Evolutionary conservation across 2,797 vertebrate genomes (phyloP), one percentile per base, ranked within the genome.

Genomic region (Tachyglossus aculeatus): DNA sequence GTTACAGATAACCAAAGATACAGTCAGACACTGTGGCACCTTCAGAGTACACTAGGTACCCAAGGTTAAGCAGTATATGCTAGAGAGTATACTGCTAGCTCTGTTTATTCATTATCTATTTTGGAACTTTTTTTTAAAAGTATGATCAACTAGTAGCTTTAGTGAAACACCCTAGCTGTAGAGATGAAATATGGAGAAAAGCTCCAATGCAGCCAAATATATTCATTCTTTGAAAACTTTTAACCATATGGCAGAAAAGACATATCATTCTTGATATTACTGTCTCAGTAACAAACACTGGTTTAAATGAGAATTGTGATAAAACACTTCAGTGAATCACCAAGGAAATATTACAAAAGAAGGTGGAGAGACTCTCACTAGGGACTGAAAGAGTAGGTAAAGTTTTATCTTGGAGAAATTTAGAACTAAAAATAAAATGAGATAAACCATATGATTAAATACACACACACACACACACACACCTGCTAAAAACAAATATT

Each of bases 31-130:
- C 15, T 22, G 25, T 25, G 15, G 22, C 1, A 64, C 25, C 18
- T 16, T 2, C 0, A 0, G 0, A 0, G 60, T 9, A 31, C 29
- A 62, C 1, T 12, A 45, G 0, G 0, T 0, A 5, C 21, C 53
- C 48, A 29, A 0, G 1, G 33, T 9, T 68, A 62, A 0, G 41
- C 0, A 15, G 4, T 9, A 2, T 29, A n/a, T n/a, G n/a, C n/a
- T n/a, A n/a, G n/a, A n/a, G n/a, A n/a, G n/a, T n/a, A n/a, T n/a
- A n/a, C n/a, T n/a, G n/a, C 16, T 27, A n/a, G 16, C n/a, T 16
- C 12, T 21, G 48, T 4, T 36, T 31, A 21, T 18, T 45, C 16
- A 10, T 3, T 11, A 40, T 15, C 13, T n/a, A 25, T 3, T 9
- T 56, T 3, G 27, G 40, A 1, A 6, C 14, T 43, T 5, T 5